Evolutionary conservation across 1,140 invertebrate genomes (phyloP).

Genomic region (Papilio aristodemus): DNA sequence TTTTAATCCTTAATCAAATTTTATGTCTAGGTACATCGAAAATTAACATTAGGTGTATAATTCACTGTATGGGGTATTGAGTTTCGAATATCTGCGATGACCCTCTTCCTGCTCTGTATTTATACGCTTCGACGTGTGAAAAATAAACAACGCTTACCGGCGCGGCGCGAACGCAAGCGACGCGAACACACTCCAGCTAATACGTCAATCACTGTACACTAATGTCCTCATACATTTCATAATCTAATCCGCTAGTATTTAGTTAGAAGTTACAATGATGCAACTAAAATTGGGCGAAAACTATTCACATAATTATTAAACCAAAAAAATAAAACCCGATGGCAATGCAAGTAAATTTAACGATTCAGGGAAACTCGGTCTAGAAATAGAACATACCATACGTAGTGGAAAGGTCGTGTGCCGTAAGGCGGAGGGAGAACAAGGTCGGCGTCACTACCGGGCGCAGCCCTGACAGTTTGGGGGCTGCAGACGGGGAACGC

Average conservation of each 20-base stretch:
- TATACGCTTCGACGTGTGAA: slow-evolving; percentile 68
- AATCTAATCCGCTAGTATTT: slow-evolving; percentile 14
- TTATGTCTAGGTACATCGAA: too few species aligned
- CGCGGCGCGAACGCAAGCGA: slow-evolving; percentile 45
- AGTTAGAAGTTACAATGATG: slow-evolving; percentile 1
- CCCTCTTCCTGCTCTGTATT: slow-evolving; percentile 68
- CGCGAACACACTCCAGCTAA: slow-evolving; percentile 40
- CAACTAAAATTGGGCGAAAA: slow-evolving; percentile 9
- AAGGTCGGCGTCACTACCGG: slow-evolving; percentile 52
- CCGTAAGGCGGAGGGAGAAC: slow-evolving; percentile 57
- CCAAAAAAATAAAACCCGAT: neutral
- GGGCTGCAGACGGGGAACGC: slow-evolving; percentile 52
- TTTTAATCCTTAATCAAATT: too few species aligned
- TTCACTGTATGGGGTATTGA: neutral
- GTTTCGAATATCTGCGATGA: slow-evolving; percentile 53
- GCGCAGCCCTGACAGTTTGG: slow-evolving; percentile 54
- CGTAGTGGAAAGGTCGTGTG: slow-evolving; percentile 62
- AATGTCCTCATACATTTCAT: slow-evolving; percentile 35
- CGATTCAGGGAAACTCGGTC: slow-evolving; percentile 29
- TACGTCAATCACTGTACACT: slow-evolving; percentile 41
- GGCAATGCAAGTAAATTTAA: slow-evolving; percentile 11
- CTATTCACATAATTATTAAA: neutral
- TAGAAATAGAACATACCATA: slow-evolving; percentile 66
- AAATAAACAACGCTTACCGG: slow-evolving; percentile 71
- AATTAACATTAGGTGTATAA: too few species aligned